A percentile compares a stretch with the other conserved stretches of the same genome.
phyloP scores from a whole-genome alignment of 2,797 vertebrate genomes.

The Melopsittacus undulatus region DNA sequence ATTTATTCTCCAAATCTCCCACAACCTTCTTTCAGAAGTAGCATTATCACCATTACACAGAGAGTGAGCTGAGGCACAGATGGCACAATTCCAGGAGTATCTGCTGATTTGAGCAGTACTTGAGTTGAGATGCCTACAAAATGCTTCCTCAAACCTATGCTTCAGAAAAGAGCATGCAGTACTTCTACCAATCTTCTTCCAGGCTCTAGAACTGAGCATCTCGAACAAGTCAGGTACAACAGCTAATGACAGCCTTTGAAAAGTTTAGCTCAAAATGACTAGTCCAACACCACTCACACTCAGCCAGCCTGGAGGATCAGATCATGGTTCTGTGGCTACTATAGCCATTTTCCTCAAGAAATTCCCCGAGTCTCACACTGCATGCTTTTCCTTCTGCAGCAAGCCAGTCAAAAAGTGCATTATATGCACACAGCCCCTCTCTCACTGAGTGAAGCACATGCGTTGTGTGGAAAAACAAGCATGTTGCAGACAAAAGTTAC shows the following conservation, averaged over 20 bases:
- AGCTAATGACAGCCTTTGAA: neutral
- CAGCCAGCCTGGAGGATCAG: neutral
- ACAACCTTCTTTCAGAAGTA: slow-evolving; percentile 28
- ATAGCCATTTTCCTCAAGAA: neutral
- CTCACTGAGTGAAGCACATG: neutral
- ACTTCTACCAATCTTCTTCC: neutral
- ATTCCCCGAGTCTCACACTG: neutral
- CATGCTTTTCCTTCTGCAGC: neutral
- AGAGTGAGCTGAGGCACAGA: slow-evolving; percentile 45
- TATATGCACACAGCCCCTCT: neutral
- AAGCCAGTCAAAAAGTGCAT: neutral
- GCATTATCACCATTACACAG: slow-evolving; percentile 12
- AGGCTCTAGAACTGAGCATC: neutral
- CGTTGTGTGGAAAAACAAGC: neutral
- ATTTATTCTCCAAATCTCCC: slow-evolving; percentile 53
- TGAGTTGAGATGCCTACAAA: neutral
- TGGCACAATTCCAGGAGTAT: slow-evolving; percentile 48
- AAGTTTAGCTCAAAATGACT: neutral
- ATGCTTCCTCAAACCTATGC: neutral
- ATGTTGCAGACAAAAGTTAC: neutral
- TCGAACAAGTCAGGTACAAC: neutral
- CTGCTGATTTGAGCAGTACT: slow-evolving; percentile 34
- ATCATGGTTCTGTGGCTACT: neutral
- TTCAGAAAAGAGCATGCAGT: neutral
- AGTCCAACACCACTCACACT: neutral